These are phyloP conservation scores for Muntiacus reevesi DNA, from an alignment of 2,113 vertebrate species.

Conservation along the genomic window DNA sequence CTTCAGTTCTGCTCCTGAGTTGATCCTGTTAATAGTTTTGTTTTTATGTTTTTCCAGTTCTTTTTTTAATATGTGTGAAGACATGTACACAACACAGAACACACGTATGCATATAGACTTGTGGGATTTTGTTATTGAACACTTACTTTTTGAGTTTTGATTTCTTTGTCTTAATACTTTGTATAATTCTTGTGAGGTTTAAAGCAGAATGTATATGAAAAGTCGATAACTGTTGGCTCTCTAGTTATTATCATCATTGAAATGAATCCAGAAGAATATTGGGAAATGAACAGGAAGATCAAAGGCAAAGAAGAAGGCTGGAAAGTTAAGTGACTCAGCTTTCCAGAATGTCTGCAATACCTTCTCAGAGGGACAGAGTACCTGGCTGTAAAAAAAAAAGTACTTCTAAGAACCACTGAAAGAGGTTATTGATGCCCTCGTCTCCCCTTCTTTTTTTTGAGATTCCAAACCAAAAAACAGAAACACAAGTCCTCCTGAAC, in stretches of 20 bases:
- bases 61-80: neutral
- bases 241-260: neutral
- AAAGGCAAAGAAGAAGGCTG: neutral
- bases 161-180: slow-evolving; percentile 24
- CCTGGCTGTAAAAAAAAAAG: neutral
- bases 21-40: neutral
- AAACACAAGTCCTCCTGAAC: slow-evolving; percentile 88
- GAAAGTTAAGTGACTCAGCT: neutral
- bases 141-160: slow-evolving; percentile 31
- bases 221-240: neutral
- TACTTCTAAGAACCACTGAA: neutral
- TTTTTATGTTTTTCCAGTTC: neutral
- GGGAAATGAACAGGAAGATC: neutral
- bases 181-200: slow-evolving; percentile 4
- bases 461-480: slow-evolving; percentile 90
- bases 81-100: neutral
- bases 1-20: neutral
- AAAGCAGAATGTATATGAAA: slow-evolving; percentile 29
- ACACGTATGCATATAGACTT: neutral
- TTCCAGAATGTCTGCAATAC: neutral
- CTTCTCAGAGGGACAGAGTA: neutral
- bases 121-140: neutral
- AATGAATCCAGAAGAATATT: slow-evolving; percentile 18
- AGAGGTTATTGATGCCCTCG: neutral
- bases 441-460: slow-evolving; percentile 72